Conservation (phyloP, 2,888 invertebrate genomes). For the Cephus nigrinus region DNA sequence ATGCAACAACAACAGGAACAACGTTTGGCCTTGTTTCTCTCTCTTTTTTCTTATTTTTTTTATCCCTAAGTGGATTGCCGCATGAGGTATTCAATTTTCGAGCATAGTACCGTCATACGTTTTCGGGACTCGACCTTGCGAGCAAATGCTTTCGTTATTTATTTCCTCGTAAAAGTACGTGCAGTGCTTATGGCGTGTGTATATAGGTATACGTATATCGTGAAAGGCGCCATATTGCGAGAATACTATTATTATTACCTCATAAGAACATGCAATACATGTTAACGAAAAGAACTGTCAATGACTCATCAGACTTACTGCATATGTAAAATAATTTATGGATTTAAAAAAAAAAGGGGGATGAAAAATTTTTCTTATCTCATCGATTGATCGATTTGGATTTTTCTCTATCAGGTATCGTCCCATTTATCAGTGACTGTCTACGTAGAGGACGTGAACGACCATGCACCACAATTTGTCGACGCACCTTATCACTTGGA, state of each 20-base stretch:
- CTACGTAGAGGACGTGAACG: constrained; percentile 89
- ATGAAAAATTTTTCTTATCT: background rate
- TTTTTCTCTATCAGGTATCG: constrained; percentile 74
- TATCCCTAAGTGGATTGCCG: background rate
- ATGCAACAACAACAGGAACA: background rate
- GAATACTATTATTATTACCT: background rate
- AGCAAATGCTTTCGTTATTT: background rate
- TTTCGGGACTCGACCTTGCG: background rate
- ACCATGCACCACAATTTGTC: constrained; percentile 82
- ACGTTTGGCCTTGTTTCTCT: constrained; percentile 1
- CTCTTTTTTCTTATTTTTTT: background rate
- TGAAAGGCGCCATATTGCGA: background rate
- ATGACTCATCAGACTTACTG: background rate
- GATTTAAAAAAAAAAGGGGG: background rate
- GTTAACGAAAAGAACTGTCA: background rate
- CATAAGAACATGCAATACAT: background rate
- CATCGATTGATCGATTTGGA: background rate
- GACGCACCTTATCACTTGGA: constrained; percentile 83
- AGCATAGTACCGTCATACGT: background rate
- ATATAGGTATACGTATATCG: background rate
- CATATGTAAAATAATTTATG: background rate
- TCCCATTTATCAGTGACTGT: constrained; percentile 87
- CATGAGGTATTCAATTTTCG: constrained; percentile 3
- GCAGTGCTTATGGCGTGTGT: background rate
- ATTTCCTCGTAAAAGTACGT: background rate